Conservation (phyloP, 2,113 vertebrate species). For the Acrocephalus kingi region DNA sequence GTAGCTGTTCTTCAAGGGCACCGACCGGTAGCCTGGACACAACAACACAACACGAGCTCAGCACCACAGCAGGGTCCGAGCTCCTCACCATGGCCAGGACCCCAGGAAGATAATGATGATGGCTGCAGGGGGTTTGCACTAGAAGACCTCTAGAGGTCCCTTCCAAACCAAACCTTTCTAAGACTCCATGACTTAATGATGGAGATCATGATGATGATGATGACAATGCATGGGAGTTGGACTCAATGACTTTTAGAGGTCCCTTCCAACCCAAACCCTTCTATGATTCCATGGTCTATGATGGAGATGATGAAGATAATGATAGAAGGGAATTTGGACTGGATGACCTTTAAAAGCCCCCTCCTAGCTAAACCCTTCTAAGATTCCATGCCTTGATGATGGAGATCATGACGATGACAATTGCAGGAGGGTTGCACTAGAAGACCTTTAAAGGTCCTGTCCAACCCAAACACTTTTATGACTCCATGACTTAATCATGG, state of each 20-base stretch:
- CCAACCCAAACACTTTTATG: neutral
- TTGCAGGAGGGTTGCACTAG: neutral
- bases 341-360: neutral
- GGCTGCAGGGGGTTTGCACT: neutral
- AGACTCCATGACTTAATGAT: neutral
- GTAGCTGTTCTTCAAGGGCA: conserved; percentile 86
- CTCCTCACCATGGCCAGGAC: neutral
- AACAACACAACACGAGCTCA: neutral
- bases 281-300: neutral
- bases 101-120: neutral
- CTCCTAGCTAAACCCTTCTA: neutral
- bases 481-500: neutral
- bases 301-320: too few species aligned
- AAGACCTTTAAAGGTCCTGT: neutral
- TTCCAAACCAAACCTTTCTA: neutral
- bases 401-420: neutral
- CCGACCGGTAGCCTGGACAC: conserved; percentile 79
- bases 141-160: neutral
- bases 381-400: neutral
- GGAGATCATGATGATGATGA: neutral
- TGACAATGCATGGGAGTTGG: neutral
- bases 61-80: accelerated
- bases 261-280: neutral
- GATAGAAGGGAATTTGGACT: neutral
- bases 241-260: neutral